Evolutionary conservation across 2,113 vertebrate genomes (phyloP), one percentile per base, ranked within the genome.

Genomic region (Tachysurus vachellii): DNA sequence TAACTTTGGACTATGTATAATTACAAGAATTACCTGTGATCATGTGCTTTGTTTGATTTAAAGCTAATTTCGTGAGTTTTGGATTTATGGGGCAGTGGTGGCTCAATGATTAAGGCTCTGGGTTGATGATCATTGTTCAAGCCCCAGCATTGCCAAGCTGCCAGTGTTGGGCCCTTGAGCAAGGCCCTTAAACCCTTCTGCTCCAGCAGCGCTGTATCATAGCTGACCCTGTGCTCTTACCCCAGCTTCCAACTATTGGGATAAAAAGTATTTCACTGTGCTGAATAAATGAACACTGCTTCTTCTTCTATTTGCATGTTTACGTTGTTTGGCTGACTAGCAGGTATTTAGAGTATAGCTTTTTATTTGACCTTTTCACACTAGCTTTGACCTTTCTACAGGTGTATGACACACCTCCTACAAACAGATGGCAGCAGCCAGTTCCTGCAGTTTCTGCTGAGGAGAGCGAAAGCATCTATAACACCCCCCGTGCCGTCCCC

Each of bases 361-460:
- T 56, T 31, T 56, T n/a, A 14, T 56, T n/a, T 31, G 6, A 14
- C 53, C 23, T 5, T 28, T 54, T 80, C 19, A 16, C 56, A 8
- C 6, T 59, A 36, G 1, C 9, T 44, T 81, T 80, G 56, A 80
- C 47, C 86, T 73, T 88, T 36, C 3, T 23, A 81, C 47, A 96
- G 95, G 95, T 96, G 36, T 96, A 96, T 61, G 95, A 96, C 68
- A 96, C 95, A 2, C 95, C 94, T 80, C 95, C 95, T 12, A 94
- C 91, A 81, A 94, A 93, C 82, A 90, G 94, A 79, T 95, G 95
- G 95, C 94, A 95, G 88, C 92, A 93, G 42, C 85, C 91, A 0
- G 90, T 93, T 76, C 86, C 88, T 1, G 71, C 91, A 36, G 59
- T 89, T 19, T 71, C 81, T n/a, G 75, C 89, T 1, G 84, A 89